Evolutionary conservation across 2,797 vertebrate genomes (phyloP).

Genomic region (Pseudochaenichthys georgianus): DNA sequence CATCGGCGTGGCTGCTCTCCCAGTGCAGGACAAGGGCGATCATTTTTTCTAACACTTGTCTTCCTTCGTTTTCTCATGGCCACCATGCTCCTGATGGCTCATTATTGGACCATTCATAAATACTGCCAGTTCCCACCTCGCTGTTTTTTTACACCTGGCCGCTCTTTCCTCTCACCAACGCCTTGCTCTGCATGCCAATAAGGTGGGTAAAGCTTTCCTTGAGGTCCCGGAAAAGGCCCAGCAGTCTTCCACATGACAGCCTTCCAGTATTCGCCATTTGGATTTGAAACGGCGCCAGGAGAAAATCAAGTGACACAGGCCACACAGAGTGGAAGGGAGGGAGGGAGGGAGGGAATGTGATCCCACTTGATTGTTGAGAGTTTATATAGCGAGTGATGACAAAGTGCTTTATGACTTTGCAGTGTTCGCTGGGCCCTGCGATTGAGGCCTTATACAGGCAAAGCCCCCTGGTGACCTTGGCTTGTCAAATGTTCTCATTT

Average conservation of each 20-base stretch:
- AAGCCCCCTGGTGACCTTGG: constrained; percentile 78
- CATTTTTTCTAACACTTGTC: constrained; percentile 63
- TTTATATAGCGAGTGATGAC: constrained; percentile 86
- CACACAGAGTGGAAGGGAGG: constrained; percentile 64
- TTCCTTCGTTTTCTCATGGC: constrained; percentile 67
- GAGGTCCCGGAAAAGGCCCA: constrained; percentile 51
- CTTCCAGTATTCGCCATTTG: constrained; percentile 75
- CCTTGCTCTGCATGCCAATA: constrained; percentile 64
- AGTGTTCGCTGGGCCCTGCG: constrained; percentile 68
- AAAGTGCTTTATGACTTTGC: constrained; percentile 86
- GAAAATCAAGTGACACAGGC: constrained; percentile 79
- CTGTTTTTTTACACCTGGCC: constrained; percentile 57
- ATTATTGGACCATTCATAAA: constrained; percentile 83
- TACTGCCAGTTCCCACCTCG: constrained; percentile 56
- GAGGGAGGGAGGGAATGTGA: constrained; percentile 76
- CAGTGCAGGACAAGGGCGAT: constrained; percentile 69
- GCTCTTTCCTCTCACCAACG: constrained; percentile 50
- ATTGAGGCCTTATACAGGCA: constrained; percentile 76
- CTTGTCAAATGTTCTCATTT: constrained; percentile 80
- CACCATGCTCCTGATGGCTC: constrained; percentile 70
- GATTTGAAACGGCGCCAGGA: constrained; percentile 81
- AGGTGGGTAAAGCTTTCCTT: constrained; percentile 55
- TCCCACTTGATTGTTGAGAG: constrained; percentile 84
- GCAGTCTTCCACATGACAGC: constrained; percentile 58
- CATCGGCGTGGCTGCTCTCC: constrained; percentile 56